Evolutionary conservation across 2,888 invertebrate genomes (phyloP).

Genomic region (Melieria picta): DNA sequence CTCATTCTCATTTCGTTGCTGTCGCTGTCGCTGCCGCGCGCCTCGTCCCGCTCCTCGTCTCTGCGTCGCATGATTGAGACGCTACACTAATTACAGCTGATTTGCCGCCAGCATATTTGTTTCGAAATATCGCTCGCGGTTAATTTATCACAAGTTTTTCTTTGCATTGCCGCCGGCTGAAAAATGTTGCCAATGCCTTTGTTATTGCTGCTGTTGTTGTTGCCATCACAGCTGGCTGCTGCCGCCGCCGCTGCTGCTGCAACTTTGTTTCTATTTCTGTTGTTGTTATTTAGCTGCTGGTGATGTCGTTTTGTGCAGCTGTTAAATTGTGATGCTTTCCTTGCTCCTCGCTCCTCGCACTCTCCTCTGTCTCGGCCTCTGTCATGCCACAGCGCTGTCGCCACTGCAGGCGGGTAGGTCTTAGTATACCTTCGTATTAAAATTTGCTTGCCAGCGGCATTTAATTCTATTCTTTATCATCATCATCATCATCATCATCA

Average conservation of each 20-base stretch:
- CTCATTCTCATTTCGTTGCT: too few species aligned
- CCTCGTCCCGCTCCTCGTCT: background rate
- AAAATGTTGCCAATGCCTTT: constrained; percentile 53
- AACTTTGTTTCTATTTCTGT: constrained; percentile 17
- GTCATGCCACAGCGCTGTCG: background rate
- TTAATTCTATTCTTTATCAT: constrained; percentile 47
- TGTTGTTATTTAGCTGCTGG: constrained; percentile 30
- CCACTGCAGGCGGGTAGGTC: constrained; percentile 6
- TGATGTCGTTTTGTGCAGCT: constrained; percentile 32
- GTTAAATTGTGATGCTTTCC: constrained; percentile 31
- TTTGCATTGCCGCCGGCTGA: constrained; percentile 55
- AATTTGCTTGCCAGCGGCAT: constrained; percentile 43
- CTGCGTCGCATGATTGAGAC: constrained; percentile 29
- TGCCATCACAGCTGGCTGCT: constrained; percentile 47
- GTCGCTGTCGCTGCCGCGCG: background rate
- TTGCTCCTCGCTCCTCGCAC: background rate
- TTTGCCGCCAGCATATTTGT: constrained; percentile 54
- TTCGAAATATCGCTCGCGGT: constrained; percentile 59
- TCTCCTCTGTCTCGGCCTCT: background rate
- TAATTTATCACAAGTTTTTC: constrained; percentile 65
- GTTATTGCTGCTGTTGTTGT: constrained; percentile 39
- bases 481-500: constrained; percentile 36
- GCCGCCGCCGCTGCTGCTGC: constrained; percentile 21
- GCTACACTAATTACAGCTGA: constrained; percentile 60
- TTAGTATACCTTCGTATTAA: constrained; percentile 22